A percentile compares a stretch with the other conserved stretches of the same genome.
These are phyloP conservation scores for Hirtodrosophila alboralis DNA, from an alignment of 2,888 invertebrate species.

Conservation along the genomic window DNA sequence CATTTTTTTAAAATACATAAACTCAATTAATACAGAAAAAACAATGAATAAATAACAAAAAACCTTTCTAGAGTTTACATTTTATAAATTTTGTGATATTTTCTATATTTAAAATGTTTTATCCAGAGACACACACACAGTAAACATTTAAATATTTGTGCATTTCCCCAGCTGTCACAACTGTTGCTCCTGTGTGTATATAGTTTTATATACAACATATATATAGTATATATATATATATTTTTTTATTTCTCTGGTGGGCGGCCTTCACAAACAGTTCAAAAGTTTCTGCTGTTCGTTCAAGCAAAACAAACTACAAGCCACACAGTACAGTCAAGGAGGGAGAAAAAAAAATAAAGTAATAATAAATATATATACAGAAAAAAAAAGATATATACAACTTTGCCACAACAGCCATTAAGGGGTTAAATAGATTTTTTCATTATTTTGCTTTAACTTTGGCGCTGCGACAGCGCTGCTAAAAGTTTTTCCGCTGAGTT, in stretches of 20 bases:
- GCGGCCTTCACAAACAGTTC: slow-evolving; percentile 39
- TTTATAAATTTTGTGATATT: no score
- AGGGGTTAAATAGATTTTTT: slow-evolving; percentile 76
- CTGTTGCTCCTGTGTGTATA: slow-evolving; percentile 50
- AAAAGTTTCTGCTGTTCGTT: slow-evolving; percentile 45
- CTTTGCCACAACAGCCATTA: slow-evolving; percentile 68
- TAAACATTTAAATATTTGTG: not conserved
- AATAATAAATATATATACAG: slow-evolving; percentile 1
- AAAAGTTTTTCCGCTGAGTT: slow-evolving; percentile 72
- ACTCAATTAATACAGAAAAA: no score
- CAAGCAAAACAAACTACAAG: slow-evolving; percentile 47
- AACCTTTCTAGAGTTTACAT: no score
- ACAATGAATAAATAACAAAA: no score
- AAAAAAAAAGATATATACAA: slow-evolving; percentile 24
- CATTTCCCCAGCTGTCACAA: slow-evolving; percentile 36
- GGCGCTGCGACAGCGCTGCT: slow-evolving; percentile 51
- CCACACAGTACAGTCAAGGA: slow-evolving; percentile 25
- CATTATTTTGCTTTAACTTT: slow-evolving; percentile 53
- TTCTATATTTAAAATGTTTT: no score
- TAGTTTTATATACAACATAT: slow-evolving; percentile 5
- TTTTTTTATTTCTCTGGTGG: slow-evolving; percentile 10
- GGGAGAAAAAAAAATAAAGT: slow-evolving; percentile 10
- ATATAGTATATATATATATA: slow-evolving; percentile 12
- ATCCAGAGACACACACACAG: not conserved
- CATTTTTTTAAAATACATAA: no score